Percentiles rank a stretch among this genome's conserved stretches.
phyloP scores from a whole-genome alignment of 2,888 invertebrate species.

The Mycalesis mineus region DNA sequence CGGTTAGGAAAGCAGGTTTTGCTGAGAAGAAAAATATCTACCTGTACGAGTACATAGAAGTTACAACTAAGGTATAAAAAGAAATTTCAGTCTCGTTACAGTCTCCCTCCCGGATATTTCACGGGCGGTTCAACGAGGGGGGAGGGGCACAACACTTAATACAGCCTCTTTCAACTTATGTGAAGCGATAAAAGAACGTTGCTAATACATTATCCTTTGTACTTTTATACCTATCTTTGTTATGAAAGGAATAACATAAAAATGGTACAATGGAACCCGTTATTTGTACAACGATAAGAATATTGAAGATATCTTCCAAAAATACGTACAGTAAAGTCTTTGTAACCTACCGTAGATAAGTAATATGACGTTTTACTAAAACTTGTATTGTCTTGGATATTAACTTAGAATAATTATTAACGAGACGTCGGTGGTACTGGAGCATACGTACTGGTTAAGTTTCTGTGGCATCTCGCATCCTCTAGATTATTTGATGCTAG shows the following conservation, averaged over 20 bases:
- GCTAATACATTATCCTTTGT: background rate
- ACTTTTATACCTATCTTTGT: background rate
- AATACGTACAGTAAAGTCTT: background rate
- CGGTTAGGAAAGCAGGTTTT: too few relatives aligned
- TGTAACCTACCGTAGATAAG: background rate
- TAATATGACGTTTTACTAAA: background rate
- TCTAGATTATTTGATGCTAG: too few relatives aligned
- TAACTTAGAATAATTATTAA: too few relatives aligned
- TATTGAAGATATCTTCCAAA: background rate
- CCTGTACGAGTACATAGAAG: too few relatives aligned
- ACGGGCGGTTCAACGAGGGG: conserved; percentile 12
- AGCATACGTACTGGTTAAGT: too few relatives aligned
- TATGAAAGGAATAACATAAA: background rate
- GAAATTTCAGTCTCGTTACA: background rate
- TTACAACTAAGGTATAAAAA: background rate
- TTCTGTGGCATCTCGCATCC: too few relatives aligned
- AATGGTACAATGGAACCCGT: background rate
- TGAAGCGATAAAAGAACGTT: conserved; percentile 1
- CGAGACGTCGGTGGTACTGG: too few relatives aligned
- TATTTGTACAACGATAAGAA: background rate
- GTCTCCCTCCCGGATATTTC: conserved; percentile 3
- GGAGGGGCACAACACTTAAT: conserved; percentile 11
- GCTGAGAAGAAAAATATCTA: too few relatives aligned
- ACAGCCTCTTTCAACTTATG: conserved; percentile 1
- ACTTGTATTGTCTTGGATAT: too few relatives aligned